A percentile compares a stretch with the other conserved stretches of the same genome.
These are phyloP conservation scores for Pherbina coryleti DNA, from an alignment of 2,888 invertebrate species.

Conservation along the genomic window DNA sequence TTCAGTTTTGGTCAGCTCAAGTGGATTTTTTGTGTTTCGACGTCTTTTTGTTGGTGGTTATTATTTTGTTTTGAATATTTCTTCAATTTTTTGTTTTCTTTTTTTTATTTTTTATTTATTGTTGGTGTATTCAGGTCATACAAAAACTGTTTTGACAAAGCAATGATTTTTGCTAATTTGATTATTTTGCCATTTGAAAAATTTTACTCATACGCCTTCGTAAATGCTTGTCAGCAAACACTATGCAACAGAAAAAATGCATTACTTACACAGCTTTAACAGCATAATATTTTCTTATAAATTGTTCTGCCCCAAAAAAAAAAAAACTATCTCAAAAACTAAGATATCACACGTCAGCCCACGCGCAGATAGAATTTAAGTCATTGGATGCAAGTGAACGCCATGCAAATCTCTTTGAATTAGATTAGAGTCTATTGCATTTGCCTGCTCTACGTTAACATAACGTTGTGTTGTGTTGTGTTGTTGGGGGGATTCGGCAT, in stretches of 20 bases:
- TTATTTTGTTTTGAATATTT: not conserved
- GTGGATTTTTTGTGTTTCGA: not conserved
- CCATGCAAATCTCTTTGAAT: not conserved
- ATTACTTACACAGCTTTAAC: not conserved
- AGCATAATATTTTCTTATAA: too few species aligned
- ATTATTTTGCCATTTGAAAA: not conserved
- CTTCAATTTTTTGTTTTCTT: not conserved
- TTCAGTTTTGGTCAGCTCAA: slow-evolving; percentile 29
- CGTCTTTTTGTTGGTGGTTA: not conserved
- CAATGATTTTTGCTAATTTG: not conserved
- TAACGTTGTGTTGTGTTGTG: not conserved
- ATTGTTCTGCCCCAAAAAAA: too few species aligned
- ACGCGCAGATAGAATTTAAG: slow-evolving; percentile 11
- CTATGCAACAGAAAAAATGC: not conserved
- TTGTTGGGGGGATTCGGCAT: not conserved
- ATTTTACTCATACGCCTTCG: slow-evolving; percentile 11
- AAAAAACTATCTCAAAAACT: not conserved
- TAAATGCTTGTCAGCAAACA: not conserved
- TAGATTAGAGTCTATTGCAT: not conserved
- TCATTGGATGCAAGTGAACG: not conserved
- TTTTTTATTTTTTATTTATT: not conserved
- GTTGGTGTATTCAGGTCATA: slow-evolving; percentile 20
- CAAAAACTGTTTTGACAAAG: slow-evolving; percentile 11
- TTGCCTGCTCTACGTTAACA: not conserved
- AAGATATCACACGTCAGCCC: slow-evolving; percentile 28